A percentile compares a stretch with the other conserved stretches of the same genome.
Evolutionary conservation across 2,113 vertebrate genomes (phyloP).

Genomic region (Gavia stellata): DNA sequence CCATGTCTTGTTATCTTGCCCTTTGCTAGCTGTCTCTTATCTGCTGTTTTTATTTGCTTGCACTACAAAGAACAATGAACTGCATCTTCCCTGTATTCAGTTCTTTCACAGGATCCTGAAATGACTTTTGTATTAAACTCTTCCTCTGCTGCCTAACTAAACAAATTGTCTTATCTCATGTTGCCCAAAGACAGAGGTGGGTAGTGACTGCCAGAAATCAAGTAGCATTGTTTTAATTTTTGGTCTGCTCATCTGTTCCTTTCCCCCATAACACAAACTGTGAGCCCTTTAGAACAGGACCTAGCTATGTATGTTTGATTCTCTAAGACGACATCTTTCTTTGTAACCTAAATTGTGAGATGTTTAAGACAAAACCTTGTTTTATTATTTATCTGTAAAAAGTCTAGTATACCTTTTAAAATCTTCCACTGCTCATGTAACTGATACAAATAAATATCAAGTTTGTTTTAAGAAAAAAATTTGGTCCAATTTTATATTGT

Average conservation of each 20-base stretch:
- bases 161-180: not conserved
- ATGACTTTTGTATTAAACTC: not conserved
- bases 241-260: not conserved
- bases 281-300: not conserved
- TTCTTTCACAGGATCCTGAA: not conserved
- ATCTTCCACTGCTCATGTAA: not conserved
- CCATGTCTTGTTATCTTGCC: not conserved
- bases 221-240: not conserved
- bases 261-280: not conserved
- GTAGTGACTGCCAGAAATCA: not conserved
- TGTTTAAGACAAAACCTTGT: not conserved
- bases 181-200: not conserved
- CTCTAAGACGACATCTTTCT: not conserved
- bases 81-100: not conserved
- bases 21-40: not conserved
- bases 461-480: not conserved
- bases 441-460: constrained; percentile 20
- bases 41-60: not conserved
- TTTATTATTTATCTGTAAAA: constrained; percentile 13
- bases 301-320: not conserved
- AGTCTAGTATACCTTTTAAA: not conserved
- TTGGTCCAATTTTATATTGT: not conserved
- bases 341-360: not conserved
- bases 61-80: not conserved
- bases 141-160: not conserved